Evolutionary conservation across 2,888 invertebrate species (phyloP).

Genomic region (Dynastes tityus): DNA sequence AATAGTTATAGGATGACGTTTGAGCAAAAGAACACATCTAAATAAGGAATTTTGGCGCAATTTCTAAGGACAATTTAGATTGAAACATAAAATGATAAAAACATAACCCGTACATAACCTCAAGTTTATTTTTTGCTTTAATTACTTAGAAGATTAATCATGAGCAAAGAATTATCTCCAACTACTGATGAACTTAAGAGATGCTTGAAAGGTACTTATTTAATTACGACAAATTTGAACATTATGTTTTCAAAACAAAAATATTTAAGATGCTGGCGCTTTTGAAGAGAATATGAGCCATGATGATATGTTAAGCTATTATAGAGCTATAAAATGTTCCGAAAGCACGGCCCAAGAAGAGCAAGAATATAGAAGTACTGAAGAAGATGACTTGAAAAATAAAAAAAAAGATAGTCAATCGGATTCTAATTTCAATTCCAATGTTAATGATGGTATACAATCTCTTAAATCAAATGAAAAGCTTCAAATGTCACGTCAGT

Average conservation of each 20-base stretch:
- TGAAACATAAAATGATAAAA: background rate
- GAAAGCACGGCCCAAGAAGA: conserved; percentile 55
- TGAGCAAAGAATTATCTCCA: conserved; percentile 18
- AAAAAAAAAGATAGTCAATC: background rate
- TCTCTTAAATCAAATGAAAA: conserved; percentile 27
- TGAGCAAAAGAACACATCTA: too few species aligned
- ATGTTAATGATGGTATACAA: background rate
- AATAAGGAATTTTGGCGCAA: conserved; percentile 18
- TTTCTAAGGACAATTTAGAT: conserved; percentile 3
- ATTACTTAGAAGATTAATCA: background rate
- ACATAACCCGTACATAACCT: conserved; percentile 1
- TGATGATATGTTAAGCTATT: conserved; percentile 54
- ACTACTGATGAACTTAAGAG: conserved; percentile 36
- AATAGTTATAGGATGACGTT: too few species aligned
- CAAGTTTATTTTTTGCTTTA: background rate
- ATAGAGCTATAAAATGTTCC: conserved; percentile 55
- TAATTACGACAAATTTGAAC: background rate
- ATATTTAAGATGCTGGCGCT: conserved; percentile 54
- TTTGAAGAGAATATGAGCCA: conserved; percentile 54
- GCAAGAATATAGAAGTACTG: conserved; percentile 51
- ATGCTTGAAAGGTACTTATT: conserved; percentile 45
- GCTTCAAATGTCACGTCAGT: background rate
- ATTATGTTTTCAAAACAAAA: background rate
- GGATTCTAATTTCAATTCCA: background rate
- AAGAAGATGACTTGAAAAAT: conserved; percentile 27